phyloP scores from a whole-genome alignment of 2,113 vertebrate genomes.

The Sus scrofa region DNA sequence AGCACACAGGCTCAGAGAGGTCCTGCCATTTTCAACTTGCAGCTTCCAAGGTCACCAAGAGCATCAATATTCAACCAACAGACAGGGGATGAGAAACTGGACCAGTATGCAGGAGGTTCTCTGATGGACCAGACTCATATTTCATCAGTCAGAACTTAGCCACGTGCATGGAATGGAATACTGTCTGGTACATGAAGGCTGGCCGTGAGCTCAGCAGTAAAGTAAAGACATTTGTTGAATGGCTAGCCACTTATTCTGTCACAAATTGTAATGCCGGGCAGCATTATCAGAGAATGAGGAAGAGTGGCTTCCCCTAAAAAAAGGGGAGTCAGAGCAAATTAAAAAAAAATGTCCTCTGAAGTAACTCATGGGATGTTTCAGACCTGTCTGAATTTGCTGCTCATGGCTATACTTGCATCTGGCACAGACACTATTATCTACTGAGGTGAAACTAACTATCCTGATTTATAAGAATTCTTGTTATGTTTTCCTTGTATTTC shows the following conservation, averaged over 20 bases:
- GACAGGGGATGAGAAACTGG: not conserved
- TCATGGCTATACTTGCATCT: not conserved
- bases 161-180: not conserved
- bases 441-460: not conserved
- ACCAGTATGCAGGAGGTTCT: not conserved
- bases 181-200: not conserved
- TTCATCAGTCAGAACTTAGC: not conserved
- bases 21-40: not conserved
- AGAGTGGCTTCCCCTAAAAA: not conserved
- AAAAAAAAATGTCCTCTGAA: not conserved
- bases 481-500: not conserved
- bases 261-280: not conserved
- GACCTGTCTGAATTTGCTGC: not conserved
- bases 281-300: not conserved
- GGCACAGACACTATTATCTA: not conserved
- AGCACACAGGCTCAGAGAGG: not conserved
- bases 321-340: not conserved
- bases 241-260: not conserved
- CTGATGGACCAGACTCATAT: not conserved
- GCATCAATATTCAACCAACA: not conserved
- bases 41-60: not conserved
- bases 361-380: not conserved
- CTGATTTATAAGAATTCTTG: not conserved
- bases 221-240: not conserved
- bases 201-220: not conserved